Conservation (phyloP, 2,888 invertebrate species). For the Luffia ferchaultella region DNA sequence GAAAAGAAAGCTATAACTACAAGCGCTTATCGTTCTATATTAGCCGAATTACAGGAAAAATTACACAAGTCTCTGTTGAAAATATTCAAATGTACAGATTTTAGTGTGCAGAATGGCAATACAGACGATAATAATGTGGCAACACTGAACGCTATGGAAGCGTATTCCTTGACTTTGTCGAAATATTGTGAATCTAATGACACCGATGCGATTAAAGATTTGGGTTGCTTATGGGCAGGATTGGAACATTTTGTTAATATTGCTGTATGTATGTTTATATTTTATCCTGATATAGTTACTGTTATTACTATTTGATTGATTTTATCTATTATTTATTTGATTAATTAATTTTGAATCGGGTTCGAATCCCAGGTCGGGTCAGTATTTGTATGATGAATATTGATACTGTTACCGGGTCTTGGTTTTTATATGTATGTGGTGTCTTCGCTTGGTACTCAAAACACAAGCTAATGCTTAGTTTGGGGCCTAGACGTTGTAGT, state of each 20-base stretch:
- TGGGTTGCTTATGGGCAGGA: slow-evolving; percentile 42
- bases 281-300: background rate
- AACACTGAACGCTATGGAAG: slow-evolving; percentile 47
- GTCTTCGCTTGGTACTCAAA: too few relatives aligned
- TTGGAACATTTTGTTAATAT: slow-evolving; percentile 41
- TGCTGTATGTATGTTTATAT: slow-evolving; percentile 39
- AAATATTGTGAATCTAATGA: slow-evolving; percentile 48
- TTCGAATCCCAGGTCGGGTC: too few relatives aligned
- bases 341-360: too few relatives aligned
- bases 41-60: slow-evolving; percentile 50
- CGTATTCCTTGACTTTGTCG: slow-evolving; percentile 43
- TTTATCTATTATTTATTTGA: slow-evolving; percentile 6
- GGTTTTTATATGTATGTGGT: too few relatives aligned
- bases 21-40: slow-evolving; percentile 40
- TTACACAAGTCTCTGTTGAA: slow-evolving; percentile 38
- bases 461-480: too few relatives aligned
- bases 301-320: too few relatives aligned
- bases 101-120: slow-evolving; percentile 33
- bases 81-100: slow-evolving; percentile 42
- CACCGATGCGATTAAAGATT: slow-evolving; percentile 34
- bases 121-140: slow-evolving; percentile 28
- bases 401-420: too few relatives aligned
- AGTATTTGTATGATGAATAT: too few relatives aligned
- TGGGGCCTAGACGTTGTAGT: too few relatives aligned
- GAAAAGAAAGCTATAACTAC: slow-evolving; percentile 44